Evolutionary conservation across 2,888 invertebrate genomes (phyloP).

Genomic region (Rhogogaster chlorosoma): DNA sequence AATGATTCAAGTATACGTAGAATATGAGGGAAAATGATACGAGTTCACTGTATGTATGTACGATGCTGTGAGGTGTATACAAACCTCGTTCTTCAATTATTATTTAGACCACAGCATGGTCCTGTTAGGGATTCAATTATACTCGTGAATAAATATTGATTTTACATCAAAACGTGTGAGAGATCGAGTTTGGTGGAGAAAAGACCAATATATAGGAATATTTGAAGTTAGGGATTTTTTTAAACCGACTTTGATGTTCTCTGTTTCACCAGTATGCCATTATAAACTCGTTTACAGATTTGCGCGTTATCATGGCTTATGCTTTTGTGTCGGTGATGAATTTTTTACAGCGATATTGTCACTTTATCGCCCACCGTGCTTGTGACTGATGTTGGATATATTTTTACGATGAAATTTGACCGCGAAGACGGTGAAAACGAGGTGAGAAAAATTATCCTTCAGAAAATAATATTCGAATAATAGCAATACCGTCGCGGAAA

Average conservation of each 20-base stretch:
- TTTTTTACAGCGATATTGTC: constrained; percentile 4
- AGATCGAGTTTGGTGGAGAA: background rate
- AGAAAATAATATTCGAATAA: background rate
- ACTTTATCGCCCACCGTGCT: background rate
- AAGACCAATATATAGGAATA: too few species aligned
- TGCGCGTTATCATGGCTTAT: background rate
- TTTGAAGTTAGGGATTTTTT: background rate
- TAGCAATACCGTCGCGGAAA: background rate
- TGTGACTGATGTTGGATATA: constrained; percentile 18
- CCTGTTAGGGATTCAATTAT: background rate
- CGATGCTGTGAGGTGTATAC: background rate
- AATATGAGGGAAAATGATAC: background rate
- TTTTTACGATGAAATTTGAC: background rate
- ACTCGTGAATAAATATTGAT: background rate
- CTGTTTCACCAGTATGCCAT: background rate
- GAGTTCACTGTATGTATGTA: background rate
- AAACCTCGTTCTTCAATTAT: constrained; percentile 3
- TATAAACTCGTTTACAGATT: constrained; percentile 1
- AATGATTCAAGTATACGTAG: background rate
- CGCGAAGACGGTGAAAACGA: background rate
- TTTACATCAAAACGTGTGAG: background rate
- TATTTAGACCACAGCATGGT: background rate
- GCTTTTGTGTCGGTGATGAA: background rate
- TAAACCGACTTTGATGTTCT: constrained; percentile 18
- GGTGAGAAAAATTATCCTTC: background rate